phyloP scores from a whole-genome alignment of 2,797 vertebrate species.

The Furcifer pardalis region DNA sequence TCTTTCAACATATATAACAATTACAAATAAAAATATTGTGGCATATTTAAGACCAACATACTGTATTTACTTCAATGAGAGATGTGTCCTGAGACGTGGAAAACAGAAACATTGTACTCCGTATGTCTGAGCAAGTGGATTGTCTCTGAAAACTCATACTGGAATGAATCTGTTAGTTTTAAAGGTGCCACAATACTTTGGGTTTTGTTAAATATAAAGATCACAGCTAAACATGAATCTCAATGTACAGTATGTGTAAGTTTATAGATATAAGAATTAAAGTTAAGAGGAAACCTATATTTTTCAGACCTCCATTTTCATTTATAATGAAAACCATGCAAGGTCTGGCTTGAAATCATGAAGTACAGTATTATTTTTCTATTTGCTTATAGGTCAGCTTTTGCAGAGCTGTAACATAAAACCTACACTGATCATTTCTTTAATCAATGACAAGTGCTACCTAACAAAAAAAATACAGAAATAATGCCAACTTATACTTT shows the following conservation, averaged over 20 bases:
- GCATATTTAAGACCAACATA: too few species aligned
- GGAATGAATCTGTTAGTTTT: too few species aligned
- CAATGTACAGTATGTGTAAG: not conserved
- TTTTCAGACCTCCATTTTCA: not conserved
- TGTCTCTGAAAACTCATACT: too few species aligned
- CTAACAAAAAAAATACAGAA: not conserved
- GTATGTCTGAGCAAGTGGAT: too few species aligned
- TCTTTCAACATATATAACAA: too few species aligned
- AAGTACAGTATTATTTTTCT: not conserved
- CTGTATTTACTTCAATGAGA: too few species aligned
- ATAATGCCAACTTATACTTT: conserved; percentile 1
- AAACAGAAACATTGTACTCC: too few species aligned
- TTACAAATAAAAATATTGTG: too few species aligned
- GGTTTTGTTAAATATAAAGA: not conserved
- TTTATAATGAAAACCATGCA: not conserved
- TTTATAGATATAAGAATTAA: not conserved
- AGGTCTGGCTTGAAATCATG: not conserved
- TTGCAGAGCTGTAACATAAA: not conserved
- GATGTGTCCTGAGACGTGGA: too few species aligned
- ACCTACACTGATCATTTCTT: not conserved
- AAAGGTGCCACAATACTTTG: too few species aligned
- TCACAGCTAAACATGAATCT: not conserved
- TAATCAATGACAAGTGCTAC: not conserved
- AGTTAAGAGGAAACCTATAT: not conserved
- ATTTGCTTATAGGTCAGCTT: not conserved